These are phyloP conservation scores for Chrysopa pallens DNA, from an alignment of 1,140 invertebrate species.

Conservation along the genomic window DNA sequence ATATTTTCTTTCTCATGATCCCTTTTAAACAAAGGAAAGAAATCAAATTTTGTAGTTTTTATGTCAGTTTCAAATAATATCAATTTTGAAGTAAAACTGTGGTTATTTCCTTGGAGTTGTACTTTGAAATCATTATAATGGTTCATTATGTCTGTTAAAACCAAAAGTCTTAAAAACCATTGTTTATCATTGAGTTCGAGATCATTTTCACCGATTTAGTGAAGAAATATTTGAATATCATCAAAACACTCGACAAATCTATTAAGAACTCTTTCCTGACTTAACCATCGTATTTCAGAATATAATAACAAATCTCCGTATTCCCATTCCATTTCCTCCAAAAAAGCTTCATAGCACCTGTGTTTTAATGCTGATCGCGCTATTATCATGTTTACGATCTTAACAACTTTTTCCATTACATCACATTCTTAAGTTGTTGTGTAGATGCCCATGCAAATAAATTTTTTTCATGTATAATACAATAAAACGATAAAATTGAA, in stretches of 20 bases:
- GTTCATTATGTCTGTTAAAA: slow-evolving; percentile 9
- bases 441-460: slow-evolving; percentile 4
- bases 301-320: slow-evolving; percentile 5
- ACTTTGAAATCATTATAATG: slow-evolving; percentile 8
- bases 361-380: slow-evolving; percentile 6
- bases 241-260: slow-evolving; percentile 5
- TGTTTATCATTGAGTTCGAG: slow-evolving; percentile 9
- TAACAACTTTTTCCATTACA: slow-evolving; percentile 3
- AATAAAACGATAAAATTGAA: slow-evolving; percentile 6
- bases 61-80: slow-evolving; percentile 5
- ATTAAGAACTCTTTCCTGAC: slow-evolving; percentile 7
- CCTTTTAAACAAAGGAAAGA: slow-evolving; percentile 4
- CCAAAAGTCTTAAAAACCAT: slow-evolving; percentile 8
- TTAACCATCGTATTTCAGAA: slow-evolving; percentile 2
- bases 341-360: not conserved
- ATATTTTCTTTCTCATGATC: slow-evolving; percentile 4
- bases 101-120: slow-evolving; percentile 8
- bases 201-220: slow-evolving; percentile 9
- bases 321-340: slow-evolving; percentile 1
- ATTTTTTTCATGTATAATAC: slow-evolving; percentile 4
- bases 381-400: slow-evolving; percentile 1
- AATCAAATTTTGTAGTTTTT: slow-evolving; percentile 3
- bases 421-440: slow-evolving; percentile 2
- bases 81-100: slow-evolving; percentile 8
- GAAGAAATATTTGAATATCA: slow-evolving; percentile 5